Base-by-base conservation (phyloP, 1,140 invertebrate species). In the Drosophila equinoxialis region DNA sequence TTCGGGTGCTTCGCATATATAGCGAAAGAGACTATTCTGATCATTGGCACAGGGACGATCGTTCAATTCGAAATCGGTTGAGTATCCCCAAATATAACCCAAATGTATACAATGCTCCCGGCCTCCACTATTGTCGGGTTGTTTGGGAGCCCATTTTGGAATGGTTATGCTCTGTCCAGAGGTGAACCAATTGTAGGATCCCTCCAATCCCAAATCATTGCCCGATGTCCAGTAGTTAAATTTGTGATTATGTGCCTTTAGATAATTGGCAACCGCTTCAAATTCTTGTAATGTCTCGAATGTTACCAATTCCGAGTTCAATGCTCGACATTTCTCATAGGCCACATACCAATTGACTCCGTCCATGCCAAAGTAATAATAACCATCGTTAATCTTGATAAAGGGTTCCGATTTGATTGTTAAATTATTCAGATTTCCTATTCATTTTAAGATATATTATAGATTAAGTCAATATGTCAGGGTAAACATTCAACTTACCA, bases 1-100 rank as follows among this genome's bases (percentile, higher is more conserved):
- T 68, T 93, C 8, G 93, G 94, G 13, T 62, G 86, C 17, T 94
- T 94, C 1, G 90, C 93, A 57, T 93, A 95, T 92, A 82, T 93
- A 20, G 39, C 71, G 13, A 20, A 51, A 77, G 14, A 77, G 26
- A 37, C 74, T 77, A 13, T 61, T 41, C 13, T 6, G 7, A 17
- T 77, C 42, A 23, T 61, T 6, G 3, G 37, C 5, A 26, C 74
- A 77, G 37, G 74, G 74, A 1, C 68, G 33, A 62, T 71, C 74
- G 7, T 77, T 77, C 2, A 77, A 58, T 11, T 77, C n/a, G 2
- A 62, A 71, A 7, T 42, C 54, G 3, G 8, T 37, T 3, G 74
- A 77, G 39, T 77, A 2, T 0, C 0, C 1, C 7, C 60, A 76
- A 20, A 76, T 42, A 17, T 71, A 71, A 7, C 60, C 74, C 48